phyloP scores from a whole-genome alignment of 2,797 vertebrate genomes.

The Emydoidea blandingii region DNA sequence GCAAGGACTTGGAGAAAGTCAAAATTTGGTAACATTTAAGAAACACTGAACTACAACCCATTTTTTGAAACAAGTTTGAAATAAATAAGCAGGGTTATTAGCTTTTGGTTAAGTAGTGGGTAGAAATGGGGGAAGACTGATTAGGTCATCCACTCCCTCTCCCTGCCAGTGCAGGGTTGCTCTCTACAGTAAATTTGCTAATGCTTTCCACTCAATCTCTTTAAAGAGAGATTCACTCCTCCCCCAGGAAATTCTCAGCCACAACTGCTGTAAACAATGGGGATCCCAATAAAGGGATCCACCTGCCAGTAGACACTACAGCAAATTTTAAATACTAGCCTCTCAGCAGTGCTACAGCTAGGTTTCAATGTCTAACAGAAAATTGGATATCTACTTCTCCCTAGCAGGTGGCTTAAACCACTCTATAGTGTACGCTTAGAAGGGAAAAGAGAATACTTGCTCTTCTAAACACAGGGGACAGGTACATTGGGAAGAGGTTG shows the following conservation, averaged over 20 bases:
- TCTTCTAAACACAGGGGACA: neutral
- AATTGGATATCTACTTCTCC: neutral
- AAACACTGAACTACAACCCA: neutral
- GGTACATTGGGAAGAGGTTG: neutral
- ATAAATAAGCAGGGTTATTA: neutral
- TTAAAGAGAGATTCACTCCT: neutral
- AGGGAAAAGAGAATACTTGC: neutral
- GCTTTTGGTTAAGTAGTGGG: neutral
- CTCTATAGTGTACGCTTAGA: too few species aligned
- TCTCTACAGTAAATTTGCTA: neutral
- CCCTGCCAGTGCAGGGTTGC: neutral
- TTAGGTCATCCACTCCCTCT: neutral
- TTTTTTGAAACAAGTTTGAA: neutral
- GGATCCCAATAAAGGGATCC: neutral
- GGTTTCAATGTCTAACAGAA: neutral
- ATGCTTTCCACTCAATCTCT: too few species aligned
- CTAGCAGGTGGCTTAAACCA: neutral
- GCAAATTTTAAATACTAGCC: neutral
- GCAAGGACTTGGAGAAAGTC: neutral
- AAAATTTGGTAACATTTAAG: neutral
- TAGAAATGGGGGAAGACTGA: neutral
- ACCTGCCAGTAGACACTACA: neutral
- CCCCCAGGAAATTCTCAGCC: neutral
- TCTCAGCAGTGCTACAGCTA: neutral
- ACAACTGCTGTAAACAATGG: neutral